Conservation (phyloP, 2,888 invertebrate species). For the Eristalis tenax region DNA sequence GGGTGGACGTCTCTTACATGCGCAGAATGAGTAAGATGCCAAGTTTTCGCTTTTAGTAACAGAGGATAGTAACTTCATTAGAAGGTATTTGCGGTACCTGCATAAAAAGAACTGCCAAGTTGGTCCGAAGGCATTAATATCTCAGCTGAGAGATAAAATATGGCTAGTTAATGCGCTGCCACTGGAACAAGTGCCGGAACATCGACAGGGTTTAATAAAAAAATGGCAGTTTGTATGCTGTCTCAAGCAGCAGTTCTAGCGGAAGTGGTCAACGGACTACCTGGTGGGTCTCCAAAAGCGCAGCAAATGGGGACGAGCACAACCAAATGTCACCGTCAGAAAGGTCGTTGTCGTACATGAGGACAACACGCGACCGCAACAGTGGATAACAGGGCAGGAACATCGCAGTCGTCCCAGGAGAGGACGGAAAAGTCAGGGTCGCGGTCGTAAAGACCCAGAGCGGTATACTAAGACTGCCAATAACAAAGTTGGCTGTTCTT, state of each 20-base stretch:
- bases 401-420: too few relatives aligned
- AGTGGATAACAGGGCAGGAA: too few relatives aligned
- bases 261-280: constrained; percentile 38
- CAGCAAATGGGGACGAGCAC: constrained; percentile 37
- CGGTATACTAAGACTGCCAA: too few relatives aligned
- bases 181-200: too few relatives aligned
- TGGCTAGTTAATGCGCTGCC: not conserved
- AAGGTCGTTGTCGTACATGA: too few relatives aligned
- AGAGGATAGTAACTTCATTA: constrained; percentile 3
- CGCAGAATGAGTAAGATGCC: constrained; percentile 18
- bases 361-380: too few relatives aligned
- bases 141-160: not conserved
- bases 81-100: constrained; percentile 10
- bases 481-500: too few relatives aligned
- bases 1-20: constrained; percentile 23
- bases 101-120: constrained; percentile 36
- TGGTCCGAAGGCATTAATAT: constrained; percentile 18
- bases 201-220: not conserved
- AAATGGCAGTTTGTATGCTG: not conserved
- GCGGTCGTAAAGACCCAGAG: too few relatives aligned
- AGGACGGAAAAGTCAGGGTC: too few relatives aligned
- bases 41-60: constrained; percentile 25
- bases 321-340: too few relatives aligned
- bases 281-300: constrained; percentile 35
- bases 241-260: constrained; percentile 12